Percentiles rank a stretch among this genome's conserved stretches.
Conservation (phyloP, 1,140 invertebrate genomes). For the Orussus abietinus region DNA sequence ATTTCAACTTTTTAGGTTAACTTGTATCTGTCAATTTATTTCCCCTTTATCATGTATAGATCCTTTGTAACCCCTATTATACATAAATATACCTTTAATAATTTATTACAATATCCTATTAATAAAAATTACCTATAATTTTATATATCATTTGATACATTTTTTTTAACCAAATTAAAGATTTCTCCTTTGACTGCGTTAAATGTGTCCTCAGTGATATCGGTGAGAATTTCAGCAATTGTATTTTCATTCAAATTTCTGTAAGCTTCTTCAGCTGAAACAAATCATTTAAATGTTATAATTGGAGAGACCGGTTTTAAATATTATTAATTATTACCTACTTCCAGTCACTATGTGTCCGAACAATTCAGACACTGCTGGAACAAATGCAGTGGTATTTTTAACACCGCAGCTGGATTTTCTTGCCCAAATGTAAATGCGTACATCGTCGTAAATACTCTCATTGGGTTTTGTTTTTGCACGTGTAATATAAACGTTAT, state of each 20-base stretch:
- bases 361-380: conserved; percentile 64
- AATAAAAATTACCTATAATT: no score
- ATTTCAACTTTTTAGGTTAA: no score
- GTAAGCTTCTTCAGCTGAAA: conserved; percentile 52
- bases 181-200: conserved; percentile 22
- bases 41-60: no score
- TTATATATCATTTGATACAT: conserved; percentile 6
- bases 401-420: conserved; percentile 55
- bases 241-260: conserved; percentile 40
- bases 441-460: conserved; percentile 42
- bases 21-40: no score
- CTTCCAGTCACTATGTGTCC: conserved; percentile 65
- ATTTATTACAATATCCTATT: not conserved
- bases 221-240: conserved; percentile 42
- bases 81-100: not conserved
- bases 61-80: no score
- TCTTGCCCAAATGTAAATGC: conserved; percentile 65
- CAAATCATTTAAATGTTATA: conserved; percentile 11
- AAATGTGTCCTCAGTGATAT: conserved; percentile 48
- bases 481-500: conserved; percentile 67
- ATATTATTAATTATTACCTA: conserved; percentile 41
- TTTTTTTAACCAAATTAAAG: conserved; percentile 12
- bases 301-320: conserved; percentile 4
- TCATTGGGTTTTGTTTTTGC: conserved; percentile 37
- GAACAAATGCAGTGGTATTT: conserved; percentile 55